These are phyloP conservation scores for Muntiacus muntjak DNA, from an alignment of 2,113 vertebrate genomes.

Conservation along the genomic window DNA sequence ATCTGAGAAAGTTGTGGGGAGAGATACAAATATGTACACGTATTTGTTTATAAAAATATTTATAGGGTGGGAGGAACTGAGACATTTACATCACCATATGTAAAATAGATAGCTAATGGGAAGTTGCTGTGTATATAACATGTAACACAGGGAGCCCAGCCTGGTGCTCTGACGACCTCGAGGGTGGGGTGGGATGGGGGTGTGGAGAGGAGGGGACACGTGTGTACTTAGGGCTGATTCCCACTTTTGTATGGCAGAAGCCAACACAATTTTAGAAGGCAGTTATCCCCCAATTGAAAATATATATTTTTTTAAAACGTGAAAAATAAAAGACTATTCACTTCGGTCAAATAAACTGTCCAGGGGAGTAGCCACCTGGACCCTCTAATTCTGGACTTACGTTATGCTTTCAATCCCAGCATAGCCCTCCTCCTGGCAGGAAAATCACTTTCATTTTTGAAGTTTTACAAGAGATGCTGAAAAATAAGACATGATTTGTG, in stretches of 20 bases:
- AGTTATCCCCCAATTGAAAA: neutral
- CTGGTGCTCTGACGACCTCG: neutral
- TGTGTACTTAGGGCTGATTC: fast-evolving
- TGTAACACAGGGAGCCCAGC: neutral
- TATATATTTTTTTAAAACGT: fast-evolving
- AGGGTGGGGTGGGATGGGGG: neutral
- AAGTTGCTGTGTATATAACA: fast-evolving
- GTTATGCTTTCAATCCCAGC: neutral
- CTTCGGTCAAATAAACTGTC: neutral
- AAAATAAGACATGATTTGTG: neutral
- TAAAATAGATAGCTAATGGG: neutral
- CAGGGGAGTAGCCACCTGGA: neutral
- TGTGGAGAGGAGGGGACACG: neutral
- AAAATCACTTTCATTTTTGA: neutral
- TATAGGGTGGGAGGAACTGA: neutral
- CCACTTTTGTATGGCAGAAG: neutral
- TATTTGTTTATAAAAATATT: neutral
- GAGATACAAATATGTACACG: neutral
- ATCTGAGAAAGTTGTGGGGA: neutral
- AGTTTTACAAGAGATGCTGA: neutral
- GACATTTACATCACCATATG: neutral
- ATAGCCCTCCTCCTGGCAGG: neutral
- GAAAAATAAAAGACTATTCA: neutral
- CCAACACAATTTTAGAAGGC: neutral
- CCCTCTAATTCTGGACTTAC: neutral